phyloP scores from a whole-genome alignment of 1,140 invertebrate genomes.

The Procambarus clarkii region DNA sequence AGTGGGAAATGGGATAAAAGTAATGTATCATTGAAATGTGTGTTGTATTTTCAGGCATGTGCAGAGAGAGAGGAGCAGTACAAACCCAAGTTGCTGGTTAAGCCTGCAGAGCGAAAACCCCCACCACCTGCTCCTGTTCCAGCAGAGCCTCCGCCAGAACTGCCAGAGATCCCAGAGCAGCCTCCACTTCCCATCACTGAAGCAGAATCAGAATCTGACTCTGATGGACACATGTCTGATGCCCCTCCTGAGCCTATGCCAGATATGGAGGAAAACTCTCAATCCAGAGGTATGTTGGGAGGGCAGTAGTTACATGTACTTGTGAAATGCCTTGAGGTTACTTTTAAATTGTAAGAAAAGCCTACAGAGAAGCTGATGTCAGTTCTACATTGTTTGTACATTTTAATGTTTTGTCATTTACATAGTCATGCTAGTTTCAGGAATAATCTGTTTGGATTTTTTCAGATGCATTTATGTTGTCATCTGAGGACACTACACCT shows the following conservation, averaged over 20 bases:
- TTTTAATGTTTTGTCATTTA: too few species aligned
- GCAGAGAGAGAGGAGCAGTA: conserved; percentile 89
- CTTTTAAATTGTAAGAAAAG: too few species aligned
- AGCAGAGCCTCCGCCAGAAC: conserved; percentile 28
- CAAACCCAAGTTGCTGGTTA: conserved; percentile 80
- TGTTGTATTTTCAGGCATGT: conserved; percentile 78
- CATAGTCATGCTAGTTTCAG: too few species aligned
- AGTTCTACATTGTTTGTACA: too few species aligned
- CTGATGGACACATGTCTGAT: conserved; percentile 52
- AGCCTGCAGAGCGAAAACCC: conserved; percentile 64
- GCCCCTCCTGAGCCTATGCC: conserved; percentile 44
- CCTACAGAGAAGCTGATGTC: too few species aligned
- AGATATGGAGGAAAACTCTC: conserved; percentile 52
- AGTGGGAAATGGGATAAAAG: too few species aligned
- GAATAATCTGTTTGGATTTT: background rate
- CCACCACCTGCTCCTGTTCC: conserved; percentile 38
- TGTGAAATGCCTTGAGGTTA: too few species aligned
- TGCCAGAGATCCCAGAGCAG: conserved; percentile 46
- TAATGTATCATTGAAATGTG: too few species aligned
- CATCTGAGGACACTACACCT: conserved; percentile 80
- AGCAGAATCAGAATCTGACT: conserved; percentile 62
- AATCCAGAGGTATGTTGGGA: conserved; percentile 29
- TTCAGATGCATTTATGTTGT: conserved; percentile 48
- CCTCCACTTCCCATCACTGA: conserved; percentile 22
- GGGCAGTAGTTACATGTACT: background rate